phyloP scores from a whole-genome alignment of 2,113 vertebrate species.

The Gorilla gorilla region DNA sequence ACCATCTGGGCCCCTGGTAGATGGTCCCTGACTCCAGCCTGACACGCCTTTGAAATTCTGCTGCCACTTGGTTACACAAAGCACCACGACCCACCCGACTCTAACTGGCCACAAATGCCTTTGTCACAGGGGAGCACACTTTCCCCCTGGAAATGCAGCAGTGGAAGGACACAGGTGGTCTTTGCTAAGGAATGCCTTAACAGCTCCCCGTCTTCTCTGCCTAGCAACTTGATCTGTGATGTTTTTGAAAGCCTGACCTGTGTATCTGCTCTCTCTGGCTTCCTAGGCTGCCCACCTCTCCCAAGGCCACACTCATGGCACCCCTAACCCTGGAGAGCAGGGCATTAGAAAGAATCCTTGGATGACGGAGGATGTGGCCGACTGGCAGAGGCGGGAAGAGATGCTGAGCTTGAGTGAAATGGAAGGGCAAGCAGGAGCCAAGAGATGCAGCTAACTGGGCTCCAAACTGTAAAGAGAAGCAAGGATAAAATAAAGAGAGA shows the following conservation, averaged over 20 bases:
- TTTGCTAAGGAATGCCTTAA: background rate
- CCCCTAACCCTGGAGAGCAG: background rate
- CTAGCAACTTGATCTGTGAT: background rate
- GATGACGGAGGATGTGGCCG: background rate
- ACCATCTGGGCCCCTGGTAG: background rate
- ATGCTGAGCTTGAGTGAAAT: background rate
- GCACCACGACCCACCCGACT: background rate
- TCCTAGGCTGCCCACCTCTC: background rate
- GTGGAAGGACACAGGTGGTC: background rate
- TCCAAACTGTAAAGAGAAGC: too few species aligned
- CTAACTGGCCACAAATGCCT: background rate
- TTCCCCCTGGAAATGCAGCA: background rate
- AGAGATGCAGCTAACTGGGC: background rate
- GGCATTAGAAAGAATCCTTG: background rate
- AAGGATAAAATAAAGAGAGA: too few species aligned
- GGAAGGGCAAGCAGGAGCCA: background rate
- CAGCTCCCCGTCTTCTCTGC: background rate
- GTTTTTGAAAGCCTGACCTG: background rate
- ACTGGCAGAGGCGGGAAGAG: background rate
- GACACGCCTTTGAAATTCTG: background rate
- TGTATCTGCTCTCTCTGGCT: background rate
- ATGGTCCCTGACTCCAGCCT: background rate
- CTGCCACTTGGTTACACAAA: background rate
- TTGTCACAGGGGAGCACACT: background rate
- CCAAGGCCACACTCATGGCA: background rate